These are phyloP conservation scores for Aphidius gifuensis DNA, from an alignment of 1,140 invertebrate genomes.

Conservation along the genomic window DNA sequence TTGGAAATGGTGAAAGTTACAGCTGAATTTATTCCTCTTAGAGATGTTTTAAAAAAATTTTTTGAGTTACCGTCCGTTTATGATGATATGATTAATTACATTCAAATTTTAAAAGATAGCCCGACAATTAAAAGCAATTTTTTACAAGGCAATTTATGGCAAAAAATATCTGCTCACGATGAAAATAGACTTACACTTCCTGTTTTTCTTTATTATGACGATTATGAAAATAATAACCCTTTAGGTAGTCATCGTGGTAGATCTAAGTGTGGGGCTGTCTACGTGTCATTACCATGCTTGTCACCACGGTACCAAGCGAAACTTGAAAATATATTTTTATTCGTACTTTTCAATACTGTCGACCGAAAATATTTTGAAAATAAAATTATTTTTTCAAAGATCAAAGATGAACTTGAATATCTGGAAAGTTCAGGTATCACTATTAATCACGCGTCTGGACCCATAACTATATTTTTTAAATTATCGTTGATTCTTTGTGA, in stretches of 20 bases:
- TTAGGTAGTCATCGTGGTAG: constrained; percentile 30
- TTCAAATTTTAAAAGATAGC: constrained; percentile 24
- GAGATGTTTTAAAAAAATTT: constrained; percentile 25
- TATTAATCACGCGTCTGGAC: not conserved
- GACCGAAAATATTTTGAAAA: constrained; percentile 33
- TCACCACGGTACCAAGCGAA: constrained; percentile 27
- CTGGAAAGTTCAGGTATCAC: constrained; percentile 30
- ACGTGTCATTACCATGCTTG: constrained; percentile 34
- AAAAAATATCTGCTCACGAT: constrained; percentile 20
- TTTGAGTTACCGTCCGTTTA: constrained; percentile 28
- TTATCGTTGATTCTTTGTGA: constrained; percentile 37
- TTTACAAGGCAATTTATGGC: constrained; percentile 36
- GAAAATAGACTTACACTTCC: constrained; percentile 32
- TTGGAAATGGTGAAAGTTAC: constrained; percentile 22
- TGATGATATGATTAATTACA: constrained; percentile 23
- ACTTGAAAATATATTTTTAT: constrained; percentile 38
- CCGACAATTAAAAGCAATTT: constrained; percentile 33
- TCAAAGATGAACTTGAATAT: constrained; percentile 32
- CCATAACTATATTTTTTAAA: constrained; percentile 28
- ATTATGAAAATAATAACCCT: constrained; percentile 20
- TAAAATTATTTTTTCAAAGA: constrained; percentile 25
- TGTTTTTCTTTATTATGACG: constrained; percentile 31
- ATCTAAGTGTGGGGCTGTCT: constrained; percentile 35
- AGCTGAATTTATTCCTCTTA: constrained; percentile 27
- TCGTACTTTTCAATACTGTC: constrained; percentile 31